phyloP scores from a whole-genome alignment of 2,888 invertebrate species.

The Tenthredo notha region DNA sequence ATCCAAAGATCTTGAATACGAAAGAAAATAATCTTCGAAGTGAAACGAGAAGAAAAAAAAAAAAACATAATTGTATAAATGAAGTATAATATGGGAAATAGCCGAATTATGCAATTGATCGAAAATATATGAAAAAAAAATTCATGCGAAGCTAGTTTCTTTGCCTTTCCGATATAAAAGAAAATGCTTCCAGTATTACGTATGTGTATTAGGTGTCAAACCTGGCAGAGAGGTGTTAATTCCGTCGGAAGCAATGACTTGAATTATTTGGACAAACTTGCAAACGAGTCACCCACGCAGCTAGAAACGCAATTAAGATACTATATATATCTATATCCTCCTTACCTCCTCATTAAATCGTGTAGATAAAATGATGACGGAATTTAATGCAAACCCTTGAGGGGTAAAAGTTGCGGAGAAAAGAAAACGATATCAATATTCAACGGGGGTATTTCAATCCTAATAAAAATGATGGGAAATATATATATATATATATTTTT shows the following conservation, averaged over 20 bases:
- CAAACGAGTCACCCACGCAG: conserved; percentile 34
- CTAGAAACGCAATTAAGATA: conserved; percentile 18
- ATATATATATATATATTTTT: background rate
- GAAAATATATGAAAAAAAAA: background rate
- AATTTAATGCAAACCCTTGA: background rate
- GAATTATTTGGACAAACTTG: conserved; percentile 52
- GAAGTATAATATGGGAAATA: background rate
- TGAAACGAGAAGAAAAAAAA: background rate
- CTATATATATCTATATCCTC: background rate
- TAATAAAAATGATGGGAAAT: conserved; percentile 59
- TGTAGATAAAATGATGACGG: background rate
- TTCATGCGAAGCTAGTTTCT: conserved; percentile 2
- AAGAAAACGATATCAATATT: conserved; percentile 37
- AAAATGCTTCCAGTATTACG: conserved; percentile 53
- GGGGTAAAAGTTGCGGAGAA: background rate
- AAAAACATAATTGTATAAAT: background rate
- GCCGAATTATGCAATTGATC: background rate
- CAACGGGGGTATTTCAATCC: conserved; percentile 2
- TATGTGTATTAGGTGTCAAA: conserved; percentile 64
- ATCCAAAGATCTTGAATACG: background rate
- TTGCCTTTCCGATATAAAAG: conserved; percentile 5
- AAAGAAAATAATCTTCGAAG: background rate
- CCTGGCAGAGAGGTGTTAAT: conserved; percentile 69
- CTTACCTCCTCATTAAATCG: background rate
- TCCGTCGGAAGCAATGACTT: conserved; percentile 66